Conservation (phyloP, 2,888 invertebrate genomes). For the Mimas tiliae region DNA sequence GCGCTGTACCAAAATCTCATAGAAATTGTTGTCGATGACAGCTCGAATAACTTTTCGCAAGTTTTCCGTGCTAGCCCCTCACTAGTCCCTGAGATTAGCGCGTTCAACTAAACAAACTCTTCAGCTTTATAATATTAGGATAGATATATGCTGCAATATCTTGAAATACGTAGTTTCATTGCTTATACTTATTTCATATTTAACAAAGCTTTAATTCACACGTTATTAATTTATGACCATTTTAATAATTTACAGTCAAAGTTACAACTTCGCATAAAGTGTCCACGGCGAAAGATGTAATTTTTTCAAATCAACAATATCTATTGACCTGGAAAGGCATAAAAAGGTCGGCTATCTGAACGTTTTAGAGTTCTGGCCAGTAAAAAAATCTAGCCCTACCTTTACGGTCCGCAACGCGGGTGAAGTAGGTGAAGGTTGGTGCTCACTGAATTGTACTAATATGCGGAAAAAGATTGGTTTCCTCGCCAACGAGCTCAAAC, state of each 20-base stretch:
- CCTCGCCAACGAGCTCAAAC: background rate
- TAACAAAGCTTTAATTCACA: background rate
- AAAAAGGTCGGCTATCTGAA: background rate
- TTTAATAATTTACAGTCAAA: background rate
- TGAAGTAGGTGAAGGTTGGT: constrained; percentile 11
- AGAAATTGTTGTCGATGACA: no score
- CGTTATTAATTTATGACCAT: background rate
- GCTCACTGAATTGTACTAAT: constrained; percentile 4
- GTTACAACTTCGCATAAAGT: background rate
- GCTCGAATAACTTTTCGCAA: no score
- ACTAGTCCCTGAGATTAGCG: no score
- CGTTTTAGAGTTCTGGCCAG: constrained; percentile 6
- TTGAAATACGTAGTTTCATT: no score
- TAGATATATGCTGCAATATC: no score
- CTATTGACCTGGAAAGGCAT: constrained; percentile 13
- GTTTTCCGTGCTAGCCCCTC: no score
- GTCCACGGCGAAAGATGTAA: background rate
- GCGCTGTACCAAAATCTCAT: no score
- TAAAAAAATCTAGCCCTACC: constrained; percentile 20
- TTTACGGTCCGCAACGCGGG: background rate
- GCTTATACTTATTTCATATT: no score
- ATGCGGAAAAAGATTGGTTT: constrained; percentile 15
- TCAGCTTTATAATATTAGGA: no score
- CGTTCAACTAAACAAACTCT: no score
- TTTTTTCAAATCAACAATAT: constrained; percentile 5